Percentiles rank a stretch among this genome's conserved stretches.
phyloP scores from a whole-genome alignment of 1,140 invertebrate species.

The Wasmannia auropunctata region DNA sequence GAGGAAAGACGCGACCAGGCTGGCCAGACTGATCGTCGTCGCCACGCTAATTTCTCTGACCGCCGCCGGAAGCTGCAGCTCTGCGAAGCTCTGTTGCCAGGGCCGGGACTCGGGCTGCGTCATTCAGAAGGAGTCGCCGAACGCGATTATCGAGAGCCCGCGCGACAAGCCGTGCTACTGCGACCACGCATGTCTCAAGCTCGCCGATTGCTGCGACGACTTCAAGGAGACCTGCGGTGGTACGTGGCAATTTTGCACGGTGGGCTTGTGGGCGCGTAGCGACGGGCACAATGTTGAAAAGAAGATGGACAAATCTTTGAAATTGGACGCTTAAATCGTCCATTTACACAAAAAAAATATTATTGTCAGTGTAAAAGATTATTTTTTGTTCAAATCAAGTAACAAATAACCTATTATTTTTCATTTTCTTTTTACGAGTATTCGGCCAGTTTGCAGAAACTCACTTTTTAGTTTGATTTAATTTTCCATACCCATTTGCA shows the following conservation, averaged over 20 bases:
- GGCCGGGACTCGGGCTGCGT: conserved; percentile 95
- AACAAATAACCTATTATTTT: background rate
- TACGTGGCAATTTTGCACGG: conserved; percentile 82
- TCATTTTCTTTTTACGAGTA: background rate
- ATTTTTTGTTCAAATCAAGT: background rate
- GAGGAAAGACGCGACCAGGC: conserved; percentile 35
- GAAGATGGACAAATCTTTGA: background rate
- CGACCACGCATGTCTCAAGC: conserved; percentile 94
- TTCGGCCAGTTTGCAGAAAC: background rate
- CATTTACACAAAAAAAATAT: background rate
- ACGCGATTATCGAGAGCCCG: conserved; percentile 92
- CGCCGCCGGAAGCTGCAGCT: conserved; percentile 89
- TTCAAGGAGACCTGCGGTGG: conserved; percentile 94
- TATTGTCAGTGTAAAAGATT: background rate
- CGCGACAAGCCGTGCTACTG: conserved; percentile 95
- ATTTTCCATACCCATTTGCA: background rate
- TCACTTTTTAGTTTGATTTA: background rate
- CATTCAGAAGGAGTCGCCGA: conserved; percentile 92
- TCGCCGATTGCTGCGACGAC: conserved; percentile 94
- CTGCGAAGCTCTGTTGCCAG: conserved; percentile 91
- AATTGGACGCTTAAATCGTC: too few species aligned
- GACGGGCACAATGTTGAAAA: background rate
- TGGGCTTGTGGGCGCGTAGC: background rate
- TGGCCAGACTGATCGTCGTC: conserved; percentile 31
- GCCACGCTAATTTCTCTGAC: conserved; percentile 19